Base-by-base conservation (phyloP, 2,797 vertebrate genomes). In the Cossypha heuglini region DNA sequence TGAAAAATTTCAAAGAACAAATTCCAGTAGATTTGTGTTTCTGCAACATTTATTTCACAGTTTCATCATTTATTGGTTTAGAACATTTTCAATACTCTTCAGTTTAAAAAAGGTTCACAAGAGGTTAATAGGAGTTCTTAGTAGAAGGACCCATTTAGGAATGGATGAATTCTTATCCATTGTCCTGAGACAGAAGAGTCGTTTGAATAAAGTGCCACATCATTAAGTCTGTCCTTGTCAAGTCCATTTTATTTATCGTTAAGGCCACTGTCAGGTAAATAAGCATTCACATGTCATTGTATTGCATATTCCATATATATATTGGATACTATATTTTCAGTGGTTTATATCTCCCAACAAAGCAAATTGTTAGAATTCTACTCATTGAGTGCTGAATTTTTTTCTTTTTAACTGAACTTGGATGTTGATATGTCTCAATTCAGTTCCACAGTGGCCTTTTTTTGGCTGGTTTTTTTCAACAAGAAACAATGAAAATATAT, bases 141-240 rank as follows among this genome's bases (percentile, higher is more conserved):
- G 31, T n/a, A 66, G 49, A 90, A 54, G 43, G 79, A 88, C 31
- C 20, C 22, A 62, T 86, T 91, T 89, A 75, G 72, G 33, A 85
- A 74, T 55, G 64, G 64, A 79, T 94, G 72, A 93, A 74, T 95
- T 93, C 67, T 91, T 81, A 33, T 11, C 38, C 45, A 61, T 25
- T 89, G 75, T 92, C 72, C 81, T 86, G 89, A 92, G 84, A 92
- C 81, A 75, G 48, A 66, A 69, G 5, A 46, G 21, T 20, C 33
- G 4, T 43, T 93, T 45, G 61, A 87, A 80, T 92, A 49, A 76
- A 63, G 64, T 33, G 3, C 25, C 37, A 51, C 78, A 75, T 88
- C 92, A 88, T 95, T 91, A 93, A 89, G 49, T 90, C 68, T 91
- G 92, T 91, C 93, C 94, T 95, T 96, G 86, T 92, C 88, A 95